Evolutionary conservation across 1,140 invertebrate species (phyloP).

Genomic region (Dendrolimus punctatus): DNA sequence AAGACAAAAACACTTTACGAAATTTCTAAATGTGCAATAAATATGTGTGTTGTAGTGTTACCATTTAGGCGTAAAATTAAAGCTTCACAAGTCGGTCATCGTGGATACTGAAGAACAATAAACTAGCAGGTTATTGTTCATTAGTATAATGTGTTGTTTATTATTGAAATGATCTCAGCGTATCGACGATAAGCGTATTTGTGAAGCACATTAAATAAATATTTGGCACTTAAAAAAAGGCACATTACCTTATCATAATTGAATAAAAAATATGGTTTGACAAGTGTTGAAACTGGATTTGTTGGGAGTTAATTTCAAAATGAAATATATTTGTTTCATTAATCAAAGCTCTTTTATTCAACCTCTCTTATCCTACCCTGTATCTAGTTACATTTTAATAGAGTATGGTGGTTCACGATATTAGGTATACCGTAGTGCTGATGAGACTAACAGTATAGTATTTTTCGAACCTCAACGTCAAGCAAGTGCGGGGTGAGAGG

Average conservation of each 20-base stretch:
- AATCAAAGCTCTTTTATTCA: constrained; percentile 53
- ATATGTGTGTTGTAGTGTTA: constrained; percentile 73
- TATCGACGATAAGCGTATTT: constrained; percentile 47
- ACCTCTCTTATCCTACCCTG: neutral
- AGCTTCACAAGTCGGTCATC: constrained; percentile 52
- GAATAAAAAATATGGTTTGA: constrained; percentile 55
- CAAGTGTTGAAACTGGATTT: constrained; percentile 72
- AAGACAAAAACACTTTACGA: constrained; percentile 68
- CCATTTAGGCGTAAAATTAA: constrained; percentile 66
- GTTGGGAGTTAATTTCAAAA: constrained; percentile 74
- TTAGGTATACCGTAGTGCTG: no score
- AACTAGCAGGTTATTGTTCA: constrained; percentile 34
- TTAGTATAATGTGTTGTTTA: constrained; percentile 37
- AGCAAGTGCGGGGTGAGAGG: no score
- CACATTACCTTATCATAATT: constrained; percentile 69
- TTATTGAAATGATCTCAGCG: constrained; percentile 60
- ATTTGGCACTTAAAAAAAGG: constrained; percentile 70
- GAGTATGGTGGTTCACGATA: neutral
- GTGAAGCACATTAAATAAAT: constrained; percentile 54
- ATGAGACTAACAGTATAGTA: no score
- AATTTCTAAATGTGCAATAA: constrained; percentile 74
- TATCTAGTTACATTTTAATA: neutral
- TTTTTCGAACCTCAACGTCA: no score
- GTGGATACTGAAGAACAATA: constrained; percentile 24
- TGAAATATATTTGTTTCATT: constrained; percentile 74